phyloP scores from a whole-genome alignment of 2,888 invertebrate genomes.

The Malacosoma neustria region DNA sequence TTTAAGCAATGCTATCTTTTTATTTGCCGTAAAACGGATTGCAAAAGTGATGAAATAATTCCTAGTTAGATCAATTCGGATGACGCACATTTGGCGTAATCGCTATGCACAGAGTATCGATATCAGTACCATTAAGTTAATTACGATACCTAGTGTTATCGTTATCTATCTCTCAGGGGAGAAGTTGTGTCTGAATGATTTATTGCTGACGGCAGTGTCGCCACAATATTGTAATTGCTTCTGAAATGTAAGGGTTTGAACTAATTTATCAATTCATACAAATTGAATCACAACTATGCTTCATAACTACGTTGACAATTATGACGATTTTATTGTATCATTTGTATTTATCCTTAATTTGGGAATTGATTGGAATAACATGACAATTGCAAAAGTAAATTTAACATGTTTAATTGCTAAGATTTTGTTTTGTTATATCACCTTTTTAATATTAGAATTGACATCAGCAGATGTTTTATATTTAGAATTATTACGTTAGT shows the following conservation, averaged over 20 bases:
- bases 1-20: conserved; percentile 41
- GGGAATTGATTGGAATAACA: too few species aligned
- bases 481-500: too few species aligned
- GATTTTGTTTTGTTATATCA: not conserved
- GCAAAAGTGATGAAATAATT: conserved; percentile 28
- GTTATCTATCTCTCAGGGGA: conserved; percentile 27
- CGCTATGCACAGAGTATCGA: conserved; percentile 17
- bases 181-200: conserved; percentile 30
- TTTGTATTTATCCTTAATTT: too few species aligned
- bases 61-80: conserved; percentile 29
- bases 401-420: too few species aligned
- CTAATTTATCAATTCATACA: too few species aligned
- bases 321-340: too few species aligned
- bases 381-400: too few species aligned
- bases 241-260: not conserved
- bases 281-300: too few species aligned
- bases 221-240: conserved; percentile 5
- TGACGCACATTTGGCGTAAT: conserved; percentile 32
- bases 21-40: conserved; percentile 28
- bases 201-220: conserved; percentile 13
- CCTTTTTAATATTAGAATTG: not conserved
- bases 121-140: conserved; percentile 28
- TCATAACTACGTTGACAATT: too few species aligned
- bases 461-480: not conserved
- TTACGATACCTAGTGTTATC: conserved; percentile 22